Percentiles rank a stretch among this genome's conserved stretches.
Evolutionary conservation across 1,140 invertebrate species (phyloP).

Genomic region (Amphibalanus amphitrite): DNA sequence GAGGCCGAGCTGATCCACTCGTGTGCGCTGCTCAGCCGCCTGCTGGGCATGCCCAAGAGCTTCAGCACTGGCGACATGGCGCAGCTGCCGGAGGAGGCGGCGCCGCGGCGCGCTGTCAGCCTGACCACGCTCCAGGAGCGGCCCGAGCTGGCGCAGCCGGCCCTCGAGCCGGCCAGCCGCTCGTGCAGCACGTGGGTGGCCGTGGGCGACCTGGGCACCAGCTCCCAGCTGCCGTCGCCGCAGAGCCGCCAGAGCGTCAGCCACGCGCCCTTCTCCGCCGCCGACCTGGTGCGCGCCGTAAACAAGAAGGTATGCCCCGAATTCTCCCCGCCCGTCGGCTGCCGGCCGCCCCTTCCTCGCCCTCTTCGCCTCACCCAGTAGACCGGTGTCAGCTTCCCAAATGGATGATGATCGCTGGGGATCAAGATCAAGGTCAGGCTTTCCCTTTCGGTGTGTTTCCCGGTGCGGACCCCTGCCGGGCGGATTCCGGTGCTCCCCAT

Average conservation of each 20-base stretch:
- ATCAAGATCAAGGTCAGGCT: too few species aligned
- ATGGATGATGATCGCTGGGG: too few species aligned
- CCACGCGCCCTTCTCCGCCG: conserved; percentile 37
- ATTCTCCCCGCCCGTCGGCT: background rate
- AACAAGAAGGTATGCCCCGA: conserved; percentile 54
- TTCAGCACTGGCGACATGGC: conserved; percentile 58
- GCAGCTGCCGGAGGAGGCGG: conserved; percentile 8
- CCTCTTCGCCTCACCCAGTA: too few species aligned
- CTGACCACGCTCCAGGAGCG: conserved; percentile 12
- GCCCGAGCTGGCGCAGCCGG: conserved; percentile 19
- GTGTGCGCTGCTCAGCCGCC: conserved; percentile 54
- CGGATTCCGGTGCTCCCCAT: too few species aligned
- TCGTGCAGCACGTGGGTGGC: conserved; percentile 76
- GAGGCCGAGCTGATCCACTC: conserved; percentile 56
- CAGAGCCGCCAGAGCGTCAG: conserved; percentile 28
- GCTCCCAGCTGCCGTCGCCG: conserved; percentile 50
- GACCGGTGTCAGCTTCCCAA: too few species aligned
- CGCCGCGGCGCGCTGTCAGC: conserved; percentile 10
- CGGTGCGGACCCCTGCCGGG: too few species aligned
- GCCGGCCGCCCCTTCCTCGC: too few species aligned
- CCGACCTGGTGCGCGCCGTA: conserved; percentile 54
- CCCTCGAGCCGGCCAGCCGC: conserved; percentile 47
- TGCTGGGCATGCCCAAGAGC: conserved; percentile 57
- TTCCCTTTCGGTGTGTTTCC: too few species aligned
- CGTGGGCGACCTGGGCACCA: conserved; percentile 48